These are phyloP conservation scores for Myotis lucifugus DNA, from an alignment of 2,113 vertebrate species.

Conservation along the genomic window DNA sequence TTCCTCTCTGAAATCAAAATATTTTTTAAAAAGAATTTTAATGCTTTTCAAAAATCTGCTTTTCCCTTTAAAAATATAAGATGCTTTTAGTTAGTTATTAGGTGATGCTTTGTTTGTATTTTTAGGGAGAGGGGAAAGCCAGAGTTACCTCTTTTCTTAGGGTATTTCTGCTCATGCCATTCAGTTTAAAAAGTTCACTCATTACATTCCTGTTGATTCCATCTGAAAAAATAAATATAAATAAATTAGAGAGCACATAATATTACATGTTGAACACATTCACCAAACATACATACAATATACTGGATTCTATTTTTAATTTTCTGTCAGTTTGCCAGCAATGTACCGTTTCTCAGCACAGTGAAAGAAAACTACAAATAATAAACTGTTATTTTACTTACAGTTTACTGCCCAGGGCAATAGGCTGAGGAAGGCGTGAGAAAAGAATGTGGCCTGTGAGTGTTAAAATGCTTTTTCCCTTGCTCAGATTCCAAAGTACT, in stretches of 20 bases:
- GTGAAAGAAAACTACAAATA: constrained; percentile 61
- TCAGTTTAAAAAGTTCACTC: constrained; percentile 33
- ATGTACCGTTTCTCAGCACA: constrained; percentile 23
- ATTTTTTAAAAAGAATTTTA: background rate
- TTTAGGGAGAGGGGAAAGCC: background rate
- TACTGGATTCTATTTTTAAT: constrained; percentile 47
- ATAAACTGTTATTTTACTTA: constrained; percentile 62
- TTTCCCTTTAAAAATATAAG: constrained; percentile 23
- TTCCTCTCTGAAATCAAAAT: background rate
- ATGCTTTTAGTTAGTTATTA: constrained; percentile 15
- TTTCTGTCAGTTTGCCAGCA: constrained; percentile 40
- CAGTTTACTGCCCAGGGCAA: constrained; percentile 46
- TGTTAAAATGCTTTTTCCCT: background rate
- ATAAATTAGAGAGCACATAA: background rate
- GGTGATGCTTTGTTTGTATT: background rate
- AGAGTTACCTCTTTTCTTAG: constrained; percentile 17
- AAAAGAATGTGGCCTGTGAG: constrained; percentile 62
- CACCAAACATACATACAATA: constrained; percentile 5
- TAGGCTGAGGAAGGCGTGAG: constrained; percentile 41
- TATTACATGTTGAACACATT: background rate
- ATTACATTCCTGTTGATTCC: constrained; percentile 38
- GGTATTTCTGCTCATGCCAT: background rate
- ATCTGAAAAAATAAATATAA: background rate
- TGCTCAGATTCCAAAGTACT: constrained; percentile 30
- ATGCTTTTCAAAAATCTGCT: background rate